Base-by-base conservation (phyloP, 2,797 vertebrate species). In the Emys orbicularis region DNA sequence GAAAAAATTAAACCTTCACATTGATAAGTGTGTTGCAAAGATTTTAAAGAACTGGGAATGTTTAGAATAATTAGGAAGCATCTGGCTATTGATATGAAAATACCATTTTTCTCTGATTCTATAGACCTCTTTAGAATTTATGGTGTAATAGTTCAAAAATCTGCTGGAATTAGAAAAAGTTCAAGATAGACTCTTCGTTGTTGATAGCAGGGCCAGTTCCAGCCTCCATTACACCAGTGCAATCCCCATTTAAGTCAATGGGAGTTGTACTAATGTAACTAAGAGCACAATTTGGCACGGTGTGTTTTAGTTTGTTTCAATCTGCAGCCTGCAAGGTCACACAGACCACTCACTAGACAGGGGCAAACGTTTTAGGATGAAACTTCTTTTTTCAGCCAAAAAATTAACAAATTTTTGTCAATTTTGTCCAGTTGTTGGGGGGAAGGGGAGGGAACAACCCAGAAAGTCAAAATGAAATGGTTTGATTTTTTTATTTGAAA, bases 181-280 rank as follows among this genome's bases (percentile, higher is more conserved):
- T 79, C 65, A 59, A 4, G 37, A 54, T 4, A 47, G 90, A 47
- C 13, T 83, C 31, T 85, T 72, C 0, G 0, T 12, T 61, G 68
- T 12, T 52, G 84, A 41, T 65, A n/a, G 34, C 0, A 1, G 31
- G 89, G 34, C 7, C 49, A 92, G 50, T 21, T 31, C n/a, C 54
- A 77, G 13, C 53, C 61, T 95, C 31, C 37, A 54, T 0, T 0
- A 57, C 53, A 44, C 4, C 34, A 37, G 31, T 50, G 3, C 12
- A 8, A 19, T 31, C 11, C 41, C 84, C 52, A 15, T 10, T 18
- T 52, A 80, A 92, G 12, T 34, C 47, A 11, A 1, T 13, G 47
- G 72, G 44, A 88, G 44, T 88, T 83, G 18, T 53, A 25, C 3
- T 1, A 5, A 37, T 37, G 8, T 89, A 92, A 79, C 16, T 47